phyloP scores from a whole-genome alignment of 2,797 vertebrate species.

The Characodon lateralis region DNA sequence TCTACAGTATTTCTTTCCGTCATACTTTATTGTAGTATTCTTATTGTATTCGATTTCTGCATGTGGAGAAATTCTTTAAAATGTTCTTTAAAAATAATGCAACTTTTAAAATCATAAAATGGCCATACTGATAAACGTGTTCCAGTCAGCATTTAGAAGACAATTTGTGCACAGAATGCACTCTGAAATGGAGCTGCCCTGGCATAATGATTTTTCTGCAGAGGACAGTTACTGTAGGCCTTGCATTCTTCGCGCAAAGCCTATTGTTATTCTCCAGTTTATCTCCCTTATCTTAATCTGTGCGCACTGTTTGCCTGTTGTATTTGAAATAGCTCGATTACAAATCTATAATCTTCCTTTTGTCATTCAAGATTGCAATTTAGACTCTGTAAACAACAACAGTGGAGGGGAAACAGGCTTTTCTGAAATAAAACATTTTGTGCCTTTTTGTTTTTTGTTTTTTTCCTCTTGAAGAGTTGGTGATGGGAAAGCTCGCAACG shows the following conservation, averaged over 20 bases:
- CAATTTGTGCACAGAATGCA: background rate
- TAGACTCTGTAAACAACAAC: conserved; percentile 17
- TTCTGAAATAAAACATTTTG: background rate
- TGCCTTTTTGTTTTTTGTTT: too few relatives aligned
- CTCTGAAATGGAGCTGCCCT: conserved; percentile 1
- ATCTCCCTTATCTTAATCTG: conserved; percentile 74
- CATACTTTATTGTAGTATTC: background rate
- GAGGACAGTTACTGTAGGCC: conserved; percentile 30
- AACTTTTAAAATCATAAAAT: background rate
- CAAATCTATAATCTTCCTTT: conserved; percentile 65
- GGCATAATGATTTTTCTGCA: conserved; percentile 30
- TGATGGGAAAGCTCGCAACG: background rate
- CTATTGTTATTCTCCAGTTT: conserved; percentile 67
- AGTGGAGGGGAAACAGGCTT: too few relatives aligned
- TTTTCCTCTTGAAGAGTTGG: background rate
- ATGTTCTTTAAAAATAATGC: background rate
- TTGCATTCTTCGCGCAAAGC: conserved; percentile 63
- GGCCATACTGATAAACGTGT: background rate
- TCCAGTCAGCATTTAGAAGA: background rate
- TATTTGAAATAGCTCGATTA: conserved; percentile 74
- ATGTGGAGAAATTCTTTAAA: background rate
- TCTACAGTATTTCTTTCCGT: background rate
- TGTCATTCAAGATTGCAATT: conserved; percentile 65
- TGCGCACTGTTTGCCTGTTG: conserved; percentile 66
- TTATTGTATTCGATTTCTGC: background rate